These are phyloP conservation scores for Stictonetta naevosa DNA, from an alignment of 2,113 vertebrate species.

Conservation along the genomic window DNA sequence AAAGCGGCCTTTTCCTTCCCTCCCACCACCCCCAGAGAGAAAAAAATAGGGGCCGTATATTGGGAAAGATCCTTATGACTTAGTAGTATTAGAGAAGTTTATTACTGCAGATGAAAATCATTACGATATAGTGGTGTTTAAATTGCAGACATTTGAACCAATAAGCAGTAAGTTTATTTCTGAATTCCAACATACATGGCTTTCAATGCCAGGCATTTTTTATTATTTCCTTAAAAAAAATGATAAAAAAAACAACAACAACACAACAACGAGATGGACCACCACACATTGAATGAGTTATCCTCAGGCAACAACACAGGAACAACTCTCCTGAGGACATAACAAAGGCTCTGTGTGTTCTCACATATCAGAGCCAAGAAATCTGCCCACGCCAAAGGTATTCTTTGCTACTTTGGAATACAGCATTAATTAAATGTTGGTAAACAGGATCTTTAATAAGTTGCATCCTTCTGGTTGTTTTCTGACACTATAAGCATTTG, in stretches of 20 bases:
- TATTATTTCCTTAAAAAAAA: not conserved
- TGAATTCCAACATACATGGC: not conserved
- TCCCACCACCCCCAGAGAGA: not conserved
- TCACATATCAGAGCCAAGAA: not conserved
- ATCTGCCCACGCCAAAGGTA: not conserved
- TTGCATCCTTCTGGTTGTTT: not conserved
- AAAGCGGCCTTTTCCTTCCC: not conserved
- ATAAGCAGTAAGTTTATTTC: not conserved
- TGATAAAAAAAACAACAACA: too few relatives aligned
- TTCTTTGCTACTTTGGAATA: constrained; percentile 3
- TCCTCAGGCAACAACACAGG: not conserved
- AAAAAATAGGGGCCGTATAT: not conserved
- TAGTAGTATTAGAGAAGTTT: not conserved
- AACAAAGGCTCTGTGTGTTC: constrained; percentile 36
- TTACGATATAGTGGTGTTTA: not conserved
- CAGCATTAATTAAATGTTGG: constrained; percentile 18
- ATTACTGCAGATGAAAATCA: not conserved
- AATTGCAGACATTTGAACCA: not conserved
- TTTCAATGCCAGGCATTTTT: not conserved
- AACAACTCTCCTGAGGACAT: constrained; percentile 10
- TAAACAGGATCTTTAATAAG: constrained; percentile 6
- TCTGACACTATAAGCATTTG: not conserved
- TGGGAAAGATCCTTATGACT: not conserved
- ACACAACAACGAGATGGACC: not conserved
- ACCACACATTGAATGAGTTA: not conserved